Evolutionary conservation across 2,113 vertebrate genomes (phyloP).

Genomic region (Neodon shergylaensis): DNA sequence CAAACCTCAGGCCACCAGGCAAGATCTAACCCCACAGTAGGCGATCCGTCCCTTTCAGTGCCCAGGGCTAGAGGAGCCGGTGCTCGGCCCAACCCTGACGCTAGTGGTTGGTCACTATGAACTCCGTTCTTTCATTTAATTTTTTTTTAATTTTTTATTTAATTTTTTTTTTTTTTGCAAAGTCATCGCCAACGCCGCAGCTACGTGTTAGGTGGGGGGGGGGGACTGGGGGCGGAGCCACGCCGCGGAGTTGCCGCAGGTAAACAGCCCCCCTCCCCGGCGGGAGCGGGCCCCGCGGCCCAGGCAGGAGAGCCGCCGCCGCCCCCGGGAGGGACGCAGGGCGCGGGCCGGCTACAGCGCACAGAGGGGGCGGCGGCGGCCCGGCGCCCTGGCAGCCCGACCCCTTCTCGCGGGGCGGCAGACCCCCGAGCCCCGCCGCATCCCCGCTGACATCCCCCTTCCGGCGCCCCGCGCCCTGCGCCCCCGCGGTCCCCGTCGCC

Average conservation of each 20-base stretch:
- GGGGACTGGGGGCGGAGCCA: conserved; percentile 54
- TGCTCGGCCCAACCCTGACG: background rate
- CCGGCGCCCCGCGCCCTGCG: conserved; percentile 4
- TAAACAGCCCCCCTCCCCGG: conserved; percentile 68
- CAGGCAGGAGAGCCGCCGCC: conserved; percentile 55
- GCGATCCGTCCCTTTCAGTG: background rate
- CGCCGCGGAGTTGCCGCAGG: conserved; percentile 55
- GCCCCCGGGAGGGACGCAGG: conserved; percentile 60
- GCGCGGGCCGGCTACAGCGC: conserved; percentile 18
- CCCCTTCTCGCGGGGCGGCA: conserved; percentile 1
- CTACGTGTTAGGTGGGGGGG: conserved; percentile 40
- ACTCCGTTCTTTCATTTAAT: background rate
- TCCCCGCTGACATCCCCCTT: background rate
- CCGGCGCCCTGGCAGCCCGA: background rate
- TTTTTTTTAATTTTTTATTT: background rate
- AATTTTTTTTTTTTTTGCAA: conserved; percentile 52
- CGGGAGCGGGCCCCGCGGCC: conserved; percentile 50
- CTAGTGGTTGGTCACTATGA: background rate
- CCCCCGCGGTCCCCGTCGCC: background rate
- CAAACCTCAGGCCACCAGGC: background rate
- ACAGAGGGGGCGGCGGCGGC: conserved; percentile 60
- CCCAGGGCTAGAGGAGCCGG: too few relatives aligned
- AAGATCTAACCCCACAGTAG: background rate
- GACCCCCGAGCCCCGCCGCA: background rate
- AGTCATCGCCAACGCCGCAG: conserved; percentile 73